Conservation (phyloP, 92 coral and sea anemone genomes). For the Porites evermanni region DNA sequence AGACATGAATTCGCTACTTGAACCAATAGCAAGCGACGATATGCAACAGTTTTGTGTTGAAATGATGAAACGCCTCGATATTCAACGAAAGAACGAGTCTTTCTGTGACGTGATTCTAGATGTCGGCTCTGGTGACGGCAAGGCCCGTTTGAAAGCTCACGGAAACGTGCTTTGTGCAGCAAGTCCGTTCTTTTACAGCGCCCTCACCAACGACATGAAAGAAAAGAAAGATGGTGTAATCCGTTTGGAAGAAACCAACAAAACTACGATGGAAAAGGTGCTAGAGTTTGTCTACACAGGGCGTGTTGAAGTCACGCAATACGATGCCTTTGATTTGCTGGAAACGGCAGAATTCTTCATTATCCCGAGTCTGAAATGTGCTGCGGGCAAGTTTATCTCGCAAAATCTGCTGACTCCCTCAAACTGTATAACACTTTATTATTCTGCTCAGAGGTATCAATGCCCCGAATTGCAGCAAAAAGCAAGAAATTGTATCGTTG, state of each 20-base stretch:
- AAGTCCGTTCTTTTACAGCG: slow-evolving; percentile 70
- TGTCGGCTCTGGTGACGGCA: slow-evolving; percentile 34
- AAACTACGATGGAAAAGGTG: slow-evolving; percentile 41
- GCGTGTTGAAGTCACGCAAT: neutral
- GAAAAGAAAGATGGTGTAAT: slow-evolving; percentile 50
- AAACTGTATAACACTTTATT: neutral
- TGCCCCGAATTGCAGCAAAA: neutral
- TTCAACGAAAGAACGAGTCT: slow-evolving; percentile 6
- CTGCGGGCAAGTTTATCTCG: neutral
- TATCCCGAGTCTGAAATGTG: neutral
- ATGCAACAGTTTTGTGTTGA: neutral
- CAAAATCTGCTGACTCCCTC: neutral
- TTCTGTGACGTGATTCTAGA: slow-evolving; percentile 54
- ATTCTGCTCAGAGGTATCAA: slow-evolving; percentile 4
- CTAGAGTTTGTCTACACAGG: slow-evolving; percentile 28
- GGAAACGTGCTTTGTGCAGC: slow-evolving; percentile 75
- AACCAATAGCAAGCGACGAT: too few relatives aligned
- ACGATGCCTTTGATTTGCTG: slow-evolving; percentile 1
- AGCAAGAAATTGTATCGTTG: neutral
- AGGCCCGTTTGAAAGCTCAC: slow-evolving; percentile 53
- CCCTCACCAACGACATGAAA: slow-evolving; percentile 39
- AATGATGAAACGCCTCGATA: slow-evolving; percentile 16
- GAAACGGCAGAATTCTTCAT: neutral
- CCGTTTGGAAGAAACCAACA: slow-evolving; percentile 41
- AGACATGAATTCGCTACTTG: too few relatives aligned